phyloP scores from a whole-genome alignment of 2,888 invertebrate species.

The Bimastos eiseni region DNA sequence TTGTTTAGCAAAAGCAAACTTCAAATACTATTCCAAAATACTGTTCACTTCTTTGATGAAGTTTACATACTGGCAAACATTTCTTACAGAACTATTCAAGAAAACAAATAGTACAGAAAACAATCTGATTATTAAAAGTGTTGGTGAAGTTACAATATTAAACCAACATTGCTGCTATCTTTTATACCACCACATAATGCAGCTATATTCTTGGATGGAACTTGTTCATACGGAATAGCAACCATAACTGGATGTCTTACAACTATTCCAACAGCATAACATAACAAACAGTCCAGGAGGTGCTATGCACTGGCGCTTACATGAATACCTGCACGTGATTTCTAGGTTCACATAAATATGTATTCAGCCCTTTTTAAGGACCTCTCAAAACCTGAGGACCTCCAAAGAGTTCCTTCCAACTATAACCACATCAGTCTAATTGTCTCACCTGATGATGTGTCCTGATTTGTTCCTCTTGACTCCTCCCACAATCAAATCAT shows the following conservation, averaged over 20 bases:
- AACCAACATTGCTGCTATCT: background rate
- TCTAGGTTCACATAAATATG: background rate
- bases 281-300: background rate
- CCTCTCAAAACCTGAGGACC: background rate
- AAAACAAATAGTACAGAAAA: background rate
- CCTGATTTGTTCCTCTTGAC: constrained; percentile 82
- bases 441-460: constrained; percentile 63
- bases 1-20: background rate
- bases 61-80: background rate
- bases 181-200: background rate
- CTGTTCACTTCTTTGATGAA: background rate
- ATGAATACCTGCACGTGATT: background rate
- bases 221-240: background rate
- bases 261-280: background rate
- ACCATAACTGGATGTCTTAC: background rate
- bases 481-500: constrained; percentile 93
- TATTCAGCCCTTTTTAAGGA: background rate
- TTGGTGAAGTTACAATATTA: background rate
- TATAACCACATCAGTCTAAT: background rate
- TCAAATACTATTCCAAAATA: background rate
- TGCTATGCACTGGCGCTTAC: background rate
- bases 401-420: background rate
- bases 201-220: background rate
- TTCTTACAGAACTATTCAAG: background rate
- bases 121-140: background rate